phyloP scores from a whole-genome alignment of 2,797 vertebrate species.

The Jordanella pulchra region DNA sequence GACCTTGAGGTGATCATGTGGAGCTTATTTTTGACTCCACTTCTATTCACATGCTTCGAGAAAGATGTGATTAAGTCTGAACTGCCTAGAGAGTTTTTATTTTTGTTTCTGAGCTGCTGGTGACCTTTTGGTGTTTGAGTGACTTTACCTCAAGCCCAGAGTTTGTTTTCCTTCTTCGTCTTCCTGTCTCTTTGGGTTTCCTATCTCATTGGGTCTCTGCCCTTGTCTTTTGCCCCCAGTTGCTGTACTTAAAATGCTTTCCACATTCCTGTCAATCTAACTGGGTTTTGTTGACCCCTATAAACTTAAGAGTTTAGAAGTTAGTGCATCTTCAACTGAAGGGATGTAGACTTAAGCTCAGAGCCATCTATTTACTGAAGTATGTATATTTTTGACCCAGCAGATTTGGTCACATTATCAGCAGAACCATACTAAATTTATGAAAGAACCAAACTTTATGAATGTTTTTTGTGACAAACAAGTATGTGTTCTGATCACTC shows the following conservation, averaged over 20 bases:
- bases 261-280: constrained; percentile 12
- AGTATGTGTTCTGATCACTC: no score
- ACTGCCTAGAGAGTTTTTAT: constrained; percentile 19
- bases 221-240: not conserved
- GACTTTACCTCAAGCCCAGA: constrained; percentile 16
- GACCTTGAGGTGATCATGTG: constrained; percentile 31
- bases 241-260: constrained; percentile 8
- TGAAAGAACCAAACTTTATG: no score
- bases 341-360: not conserved
- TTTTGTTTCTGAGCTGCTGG: constrained; percentile 19
- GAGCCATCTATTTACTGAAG: not conserved
- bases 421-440: no score
- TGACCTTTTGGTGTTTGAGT: constrained; percentile 34
- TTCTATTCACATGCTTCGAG: constrained; percentile 32
- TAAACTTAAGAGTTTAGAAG: constrained; percentile 4
- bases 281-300: constrained; percentile 11
- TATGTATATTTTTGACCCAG: no score
- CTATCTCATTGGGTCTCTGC: not conserved
- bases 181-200: constrained; percentile 8
- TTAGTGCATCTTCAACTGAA: constrained; percentile 21
- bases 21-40: constrained; percentile 36
- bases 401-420: no score
- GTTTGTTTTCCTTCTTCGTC: constrained; percentile 27
- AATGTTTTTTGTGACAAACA: no score
- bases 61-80: constrained; percentile 41